These are phyloP conservation scores for Disparrhopalites patrizii DNA, from an alignment of 2,888 invertebrate species.

Conservation along the genomic window DNA sequence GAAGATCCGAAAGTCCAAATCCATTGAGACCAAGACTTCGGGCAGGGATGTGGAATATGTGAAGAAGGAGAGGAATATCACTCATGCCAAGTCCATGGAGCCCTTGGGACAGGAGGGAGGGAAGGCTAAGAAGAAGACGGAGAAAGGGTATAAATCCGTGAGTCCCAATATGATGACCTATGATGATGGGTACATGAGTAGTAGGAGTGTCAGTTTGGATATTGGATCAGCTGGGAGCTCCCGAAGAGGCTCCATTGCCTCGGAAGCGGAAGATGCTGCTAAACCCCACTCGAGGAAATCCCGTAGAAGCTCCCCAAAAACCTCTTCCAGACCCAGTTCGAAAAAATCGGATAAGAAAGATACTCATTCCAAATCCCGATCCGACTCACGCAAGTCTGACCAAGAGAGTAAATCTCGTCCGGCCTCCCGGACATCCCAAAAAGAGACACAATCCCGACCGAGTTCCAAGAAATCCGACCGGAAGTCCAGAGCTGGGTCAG, in stretches of 20 bases:
- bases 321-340: not conserved
- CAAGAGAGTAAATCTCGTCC: not conserved
- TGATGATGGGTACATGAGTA: constrained; percentile 17
- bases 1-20: constrained; percentile 17
- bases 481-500: not conserved
- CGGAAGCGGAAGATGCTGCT: not conserved
- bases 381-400: not conserved
- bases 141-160: constrained; percentile 15
- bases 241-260: constrained; percentile 3
- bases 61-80: constrained; percentile 10
- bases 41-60: constrained; percentile 16
- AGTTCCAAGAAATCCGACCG: constrained; percentile 2
- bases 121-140: not conserved
- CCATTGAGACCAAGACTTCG: constrained; percentile 15
- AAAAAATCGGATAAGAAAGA: not conserved
- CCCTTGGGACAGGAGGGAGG: not conserved
- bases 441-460: not conserved
- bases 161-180: constrained; percentile 18
- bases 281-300: constrained; percentile 5
- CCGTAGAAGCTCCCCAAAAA: not conserved
- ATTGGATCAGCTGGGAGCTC: constrained; percentile 18
- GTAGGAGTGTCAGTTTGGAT: constrained; percentile 25
- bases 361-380: not conserved
- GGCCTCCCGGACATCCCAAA: not conserved
- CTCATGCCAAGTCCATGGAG: constrained; percentile 13